Base-by-base conservation (phyloP, 1,140 invertebrate species). In the Neomicropteryx cornuta region DNA sequence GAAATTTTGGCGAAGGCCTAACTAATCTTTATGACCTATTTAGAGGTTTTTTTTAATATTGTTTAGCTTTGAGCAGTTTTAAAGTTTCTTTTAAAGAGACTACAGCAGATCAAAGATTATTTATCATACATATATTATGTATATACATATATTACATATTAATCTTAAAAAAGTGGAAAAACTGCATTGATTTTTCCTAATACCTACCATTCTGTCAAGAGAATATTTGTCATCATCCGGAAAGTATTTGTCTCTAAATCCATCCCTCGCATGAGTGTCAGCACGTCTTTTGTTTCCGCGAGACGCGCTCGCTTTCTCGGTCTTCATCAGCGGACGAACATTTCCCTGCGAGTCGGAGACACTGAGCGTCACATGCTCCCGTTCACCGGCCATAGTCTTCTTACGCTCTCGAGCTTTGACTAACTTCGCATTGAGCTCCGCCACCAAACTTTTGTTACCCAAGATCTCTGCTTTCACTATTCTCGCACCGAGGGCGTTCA, bases 391-490 rank as follows among this genome's bases (percentile, higher is more conserved):
- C 27, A 30, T 21, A n/a, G n/a, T n/a, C n/a, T 73, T 71, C 13
- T 70, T 63, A 30, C 57, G 61, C 48, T 75, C 62, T 48, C 77
- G 72, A 0, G 87, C 85, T 18, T 61, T 63, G 42, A 86, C 76
- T 27, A 94, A 59, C 60, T 91, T 77, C 4, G 51, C 39, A 67
- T 89, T 88, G 4, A 95, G 60, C 51, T 87, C 70, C 20, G 56
- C 49, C 2, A 79, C 79, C 36, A 85, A 52, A 44, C 73, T 71
- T 36, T 56, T 59, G 58, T 95, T 80, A 27, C 89, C 90, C 68
- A 91, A 75, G 43, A 92, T 76, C 73, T 95, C 89, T 19, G 91
- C 91, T 68, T 91, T 92, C 0, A 95, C 62, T 41, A 92, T 75
- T 66, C 85, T 90, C 11, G 90, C 87, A 16, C 78, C 86, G 8